Conservation (phyloP, 2,113 vertebrate species). For the Carettochelys insculpta region DNA sequence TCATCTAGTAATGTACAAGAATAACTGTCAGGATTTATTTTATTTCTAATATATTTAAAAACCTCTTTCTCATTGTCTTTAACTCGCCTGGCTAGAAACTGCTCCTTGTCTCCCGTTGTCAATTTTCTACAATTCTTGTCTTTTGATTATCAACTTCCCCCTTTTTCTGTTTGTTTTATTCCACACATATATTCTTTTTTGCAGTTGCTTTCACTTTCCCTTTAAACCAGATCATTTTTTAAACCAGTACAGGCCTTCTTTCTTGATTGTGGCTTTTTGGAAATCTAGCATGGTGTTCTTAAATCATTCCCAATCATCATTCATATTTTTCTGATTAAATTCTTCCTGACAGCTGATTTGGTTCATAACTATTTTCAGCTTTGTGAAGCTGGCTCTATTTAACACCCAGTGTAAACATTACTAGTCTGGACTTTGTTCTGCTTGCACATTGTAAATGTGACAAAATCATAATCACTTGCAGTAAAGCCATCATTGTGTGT, state of each 20-base stretch:
- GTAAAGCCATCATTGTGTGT: neutral
- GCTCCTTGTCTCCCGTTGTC: neutral
- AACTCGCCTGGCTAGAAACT: neutral
- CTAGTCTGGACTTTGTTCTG: too few relatives aligned
- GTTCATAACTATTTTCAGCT: neutral
- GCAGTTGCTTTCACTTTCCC: too few relatives aligned
- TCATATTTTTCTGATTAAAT: neutral
- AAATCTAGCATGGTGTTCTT: neutral
- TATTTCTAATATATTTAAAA: neutral
- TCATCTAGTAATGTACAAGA: neutral
- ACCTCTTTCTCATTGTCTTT: neutral
- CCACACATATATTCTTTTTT: too few relatives aligned
- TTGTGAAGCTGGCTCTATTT: neutral
- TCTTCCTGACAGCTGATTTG: neutral
- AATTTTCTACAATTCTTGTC: neutral
- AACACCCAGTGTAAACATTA: neutral
- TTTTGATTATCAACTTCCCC: neutral
- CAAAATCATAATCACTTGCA: neutral
- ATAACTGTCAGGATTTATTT: neutral
- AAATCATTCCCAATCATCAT: neutral
- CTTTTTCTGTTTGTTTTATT: neutral
- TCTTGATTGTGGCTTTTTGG: neutral
- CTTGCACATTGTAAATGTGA: neutral
- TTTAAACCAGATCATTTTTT: too few relatives aligned
- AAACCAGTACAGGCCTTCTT: too few relatives aligned